Evolutionary conservation across 2,888 invertebrate genomes (phyloP).

Genomic region (Mesoligia furuncula): DNA sequence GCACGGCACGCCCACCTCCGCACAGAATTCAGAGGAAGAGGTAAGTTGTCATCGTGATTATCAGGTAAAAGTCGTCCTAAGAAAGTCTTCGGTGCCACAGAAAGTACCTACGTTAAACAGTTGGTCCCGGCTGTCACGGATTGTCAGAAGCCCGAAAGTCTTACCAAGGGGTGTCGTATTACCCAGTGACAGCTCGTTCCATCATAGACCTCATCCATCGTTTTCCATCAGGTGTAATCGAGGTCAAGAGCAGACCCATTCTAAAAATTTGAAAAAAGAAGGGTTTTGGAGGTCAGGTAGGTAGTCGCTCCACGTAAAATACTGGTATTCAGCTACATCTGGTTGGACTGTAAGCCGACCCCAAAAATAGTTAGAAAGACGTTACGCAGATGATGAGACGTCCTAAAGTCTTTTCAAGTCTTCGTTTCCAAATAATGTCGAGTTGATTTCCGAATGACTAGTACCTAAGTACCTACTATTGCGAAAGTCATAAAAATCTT

Average conservation of each 20-base stretch:
- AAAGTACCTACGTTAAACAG: not conserved
- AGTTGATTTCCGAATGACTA: not conserved
- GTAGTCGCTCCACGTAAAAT: not conserved
- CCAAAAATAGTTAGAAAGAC: not conserved
- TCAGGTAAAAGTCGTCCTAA: no score
- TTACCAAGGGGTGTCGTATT: not conserved
- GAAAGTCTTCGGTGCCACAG: not conserved
- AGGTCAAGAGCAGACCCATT: no score
- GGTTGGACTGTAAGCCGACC: not conserved
- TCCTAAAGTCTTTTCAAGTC: not conserved
- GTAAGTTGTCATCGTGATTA: conserved; percentile 39
- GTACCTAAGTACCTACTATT: no score
- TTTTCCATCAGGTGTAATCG: no score
- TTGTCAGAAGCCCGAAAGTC: not conserved
- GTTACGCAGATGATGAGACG: not conserved
- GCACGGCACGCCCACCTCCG: conserved; percentile 27
- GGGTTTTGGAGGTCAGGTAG: not conserved
- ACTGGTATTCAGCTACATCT: not conserved
- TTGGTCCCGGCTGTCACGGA: not conserved
- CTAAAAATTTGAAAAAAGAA: no score
- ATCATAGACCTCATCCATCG: no score
- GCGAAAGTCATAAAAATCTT: not conserved
- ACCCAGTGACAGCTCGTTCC: not conserved
- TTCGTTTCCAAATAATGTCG: not conserved
- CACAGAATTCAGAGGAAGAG: conserved; percentile 70